Evolutionary conservation across 2,797 vertebrate species (phyloP), one percentile per base, ranked within the genome.

Genomic region (Salarias fasciatus): DNA sequence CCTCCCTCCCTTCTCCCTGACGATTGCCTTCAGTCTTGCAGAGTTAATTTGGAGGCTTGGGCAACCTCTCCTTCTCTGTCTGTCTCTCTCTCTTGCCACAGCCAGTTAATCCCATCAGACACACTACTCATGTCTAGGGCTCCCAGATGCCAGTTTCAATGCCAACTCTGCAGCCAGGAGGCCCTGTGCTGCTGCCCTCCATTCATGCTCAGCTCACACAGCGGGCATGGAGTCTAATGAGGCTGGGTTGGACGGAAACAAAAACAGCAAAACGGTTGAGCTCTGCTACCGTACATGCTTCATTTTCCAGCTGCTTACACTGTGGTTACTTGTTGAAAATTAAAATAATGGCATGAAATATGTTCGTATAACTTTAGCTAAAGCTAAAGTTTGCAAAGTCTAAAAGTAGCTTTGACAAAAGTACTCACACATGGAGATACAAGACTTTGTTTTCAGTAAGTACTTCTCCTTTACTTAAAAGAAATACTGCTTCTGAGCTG

Each of bases 41-140:
- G 73, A 83, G 85, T 84, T 89, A 77, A 87, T 84, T 87, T 85
- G 69, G 73, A 81, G 71, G 75, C 63, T 70, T 71, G 76, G 74
- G 66, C 82, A 69, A 69, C 71, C 76, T 82, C 77, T 81, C 73
- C 43, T 69, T 66, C 50, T 74, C 86, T 69, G 51, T 86, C 53
- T 75, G 69, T 76, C 65, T 86, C 74, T 85, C 29, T 24, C 18
- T 24, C 18, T 24, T 24, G 47, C 75, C 75, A 83, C 69, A 79
- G 83, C 80, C 82, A 75, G 85, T 86, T 90, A 89, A 89, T 92
- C 88, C 84, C 87, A 87, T 91, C 80, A 88, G 90, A 91, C 80
- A 81, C 87, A 83, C 78, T 69, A 72, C 80, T 85, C 82, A 83
- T 80, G 88, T 91, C 74, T 74, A 61, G 58, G 76, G 69, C 72